A percentile compares a stretch with the other conserved stretches of the same genome.
phyloP scores from a whole-genome alignment of 2,888 invertebrate genomes.

The Oligia strigilis region DNA sequence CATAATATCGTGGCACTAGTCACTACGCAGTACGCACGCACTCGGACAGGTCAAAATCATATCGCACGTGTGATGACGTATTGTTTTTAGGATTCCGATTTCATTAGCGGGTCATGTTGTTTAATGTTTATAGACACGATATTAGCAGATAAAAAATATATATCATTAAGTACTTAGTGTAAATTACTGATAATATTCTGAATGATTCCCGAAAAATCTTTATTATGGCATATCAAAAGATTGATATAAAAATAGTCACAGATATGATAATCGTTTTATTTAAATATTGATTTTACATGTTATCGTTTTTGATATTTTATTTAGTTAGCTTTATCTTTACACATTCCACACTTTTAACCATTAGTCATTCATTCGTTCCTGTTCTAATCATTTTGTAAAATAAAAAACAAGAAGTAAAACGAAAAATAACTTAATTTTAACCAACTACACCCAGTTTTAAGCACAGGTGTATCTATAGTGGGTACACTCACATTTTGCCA shows the following conservation, averaged over 20 bases:
- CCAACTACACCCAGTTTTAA: not conserved
- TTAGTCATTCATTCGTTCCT: constrained; percentile 14
- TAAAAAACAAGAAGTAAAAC: not conserved
- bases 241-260: constrained; percentile 18
- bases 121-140: constrained; percentile 26
- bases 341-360: not conserved
- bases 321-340: constrained; percentile 4
- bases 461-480: not conserved
- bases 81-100: constrained; percentile 15
- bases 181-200: constrained; percentile 36
- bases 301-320: constrained; percentile 11
- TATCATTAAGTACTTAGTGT: not conserved
- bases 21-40: too few relatives aligned
- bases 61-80: constrained; percentile 15
- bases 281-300: constrained; percentile 23
- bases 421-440: not conserved
- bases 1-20: not conserved
- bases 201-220: constrained; percentile 14
- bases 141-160: constrained; percentile 37
- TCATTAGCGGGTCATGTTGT: constrained; percentile 26
- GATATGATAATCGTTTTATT: constrained; percentile 31
- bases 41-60: not conserved
- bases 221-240: constrained; percentile 6
- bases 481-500: not conserved
- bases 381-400: not conserved